Base-by-base conservation (phyloP, 1,140 invertebrate genomes). In the Phthorimaea operculella region DNA sequence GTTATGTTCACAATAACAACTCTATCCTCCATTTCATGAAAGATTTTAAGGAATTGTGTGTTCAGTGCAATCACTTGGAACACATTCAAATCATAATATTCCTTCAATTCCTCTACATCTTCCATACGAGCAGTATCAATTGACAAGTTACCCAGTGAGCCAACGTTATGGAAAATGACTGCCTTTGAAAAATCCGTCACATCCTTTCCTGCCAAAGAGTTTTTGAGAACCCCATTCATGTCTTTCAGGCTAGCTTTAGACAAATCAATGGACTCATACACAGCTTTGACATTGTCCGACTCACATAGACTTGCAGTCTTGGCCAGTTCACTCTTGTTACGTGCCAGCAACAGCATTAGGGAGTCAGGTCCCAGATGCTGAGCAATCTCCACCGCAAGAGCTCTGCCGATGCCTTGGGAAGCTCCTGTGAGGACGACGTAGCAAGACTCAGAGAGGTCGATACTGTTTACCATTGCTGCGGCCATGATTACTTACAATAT, bases 81-180 rank as follows among this genome's bases (percentile, higher is more conserved):
- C 0, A 98, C 83, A 87, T 98, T 98, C 33, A 94, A 76, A 64
- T 92, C 87, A 71, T 89, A 95, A 74, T 94, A 94, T 14, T 88
- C 76, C 53, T 87, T 85, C 84, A 93, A 90, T 34, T 87, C 82
- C 0, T 87, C 67, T 9, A 90, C 68, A 72, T 93, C 82, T 1
- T 86, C 86, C 62, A 93, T 86, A 16, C 91, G 86, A 6, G 74
- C 79, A 0, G 89, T 89, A 59, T 80, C 76, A 63, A 92, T 87
- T 0, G 87, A 79, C 18, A 93, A 72, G 78, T 93, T 90, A n/a
- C 96, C 96, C 33, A 96, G 66, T 0, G 92, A 91, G 4, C 94
- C 97, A 8, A 93, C 96, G 89, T 98, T 98, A 72, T 98, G 96
- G 54, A 98, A 89, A 12, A 98, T 88, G 4, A 97, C 75, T 18